Evolutionary conservation across 2,888 invertebrate species (phyloP), one percentile per base, ranked within the genome.

Genomic region (Coleophora flavipennella): DNA sequence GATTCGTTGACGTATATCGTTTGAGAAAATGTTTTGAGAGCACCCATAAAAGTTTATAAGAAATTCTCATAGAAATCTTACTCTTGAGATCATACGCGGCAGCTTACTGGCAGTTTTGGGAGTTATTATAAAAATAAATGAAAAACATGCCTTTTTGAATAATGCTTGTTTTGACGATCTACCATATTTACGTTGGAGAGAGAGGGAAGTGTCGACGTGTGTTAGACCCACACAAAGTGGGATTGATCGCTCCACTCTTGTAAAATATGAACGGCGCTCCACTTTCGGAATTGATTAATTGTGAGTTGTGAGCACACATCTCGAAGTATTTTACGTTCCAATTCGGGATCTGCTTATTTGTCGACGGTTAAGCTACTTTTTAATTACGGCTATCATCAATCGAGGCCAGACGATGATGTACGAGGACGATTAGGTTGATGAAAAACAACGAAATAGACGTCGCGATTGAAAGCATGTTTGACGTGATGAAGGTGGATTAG

Each of bases 271-370:
- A 64, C 56, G 48, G 45, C 58, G 74, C 57, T 77, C 76, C 56
- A 76, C 57, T 71, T 79, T 72, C 62, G 51, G 61, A 75, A 80
- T 80, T 83, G 81, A 84, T 83, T 81, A 83, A 84, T 84, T 78
- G 72, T 72, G 51, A 61, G 70, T 67, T 65, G 57, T 55, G 63
- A 60, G 55, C 63, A 58, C 61, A 53, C 64, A 61, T 65, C 55
- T 53, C 49, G 54, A 6, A 64, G 57, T 59, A 58, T 51, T 58
- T 55, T 56, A 53, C 46, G 57, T 61, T 66, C 65, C 67, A 73
- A 76, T 77, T 77, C 74, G 64, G 59, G 61, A 66, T 62, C 49
- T 49, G 57, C 55, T 59, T 64, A 69, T 68, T 71, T 73, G 71
- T 73, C 67, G 63, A 57, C 62, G 51, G 54, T 49, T 43, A 43